Conservation (phyloP, 2,113 vertebrate species). For the Phylloscopus trochiloides region DNA sequence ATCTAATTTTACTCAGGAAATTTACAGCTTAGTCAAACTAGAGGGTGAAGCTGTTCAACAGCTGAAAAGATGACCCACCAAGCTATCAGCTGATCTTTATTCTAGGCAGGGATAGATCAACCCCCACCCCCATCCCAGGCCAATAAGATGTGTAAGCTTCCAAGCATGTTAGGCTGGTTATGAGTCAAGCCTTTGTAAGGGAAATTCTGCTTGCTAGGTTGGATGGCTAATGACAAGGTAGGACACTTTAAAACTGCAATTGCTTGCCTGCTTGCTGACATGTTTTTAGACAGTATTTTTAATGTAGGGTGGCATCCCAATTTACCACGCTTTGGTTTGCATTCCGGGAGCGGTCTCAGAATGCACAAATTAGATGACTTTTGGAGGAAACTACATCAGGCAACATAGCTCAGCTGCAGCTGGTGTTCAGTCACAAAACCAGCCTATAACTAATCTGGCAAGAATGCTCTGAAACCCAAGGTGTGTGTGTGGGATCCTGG, state of each 20-base stretch:
- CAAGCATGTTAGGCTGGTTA: background rate
- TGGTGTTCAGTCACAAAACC: background rate
- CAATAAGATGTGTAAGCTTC: background rate
- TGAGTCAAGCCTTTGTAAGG: background rate
- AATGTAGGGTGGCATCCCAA: background rate
- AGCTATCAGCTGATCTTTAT: background rate
- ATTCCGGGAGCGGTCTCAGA: background rate
- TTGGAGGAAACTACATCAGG: background rate
- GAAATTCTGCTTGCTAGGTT: background rate
- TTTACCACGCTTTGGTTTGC: background rate
- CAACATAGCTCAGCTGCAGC: background rate
- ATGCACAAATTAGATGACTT: background rate
- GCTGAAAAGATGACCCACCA: background rate
- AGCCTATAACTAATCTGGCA: background rate
- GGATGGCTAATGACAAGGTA: background rate
- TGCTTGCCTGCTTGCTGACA: background rate
- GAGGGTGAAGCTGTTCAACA: background rate
- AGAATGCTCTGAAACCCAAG: background rate
- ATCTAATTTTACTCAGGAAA: background rate
- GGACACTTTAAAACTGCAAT: background rate
- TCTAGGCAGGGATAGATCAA: background rate
- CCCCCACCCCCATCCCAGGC: rapidly evolving
- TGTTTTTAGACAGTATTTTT: background rate
- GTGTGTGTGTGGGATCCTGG: background rate
- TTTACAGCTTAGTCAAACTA: background rate